Evolutionary conservation across 2,888 invertebrate genomes (phyloP).

Genomic region (Allygus modestus): DNA sequence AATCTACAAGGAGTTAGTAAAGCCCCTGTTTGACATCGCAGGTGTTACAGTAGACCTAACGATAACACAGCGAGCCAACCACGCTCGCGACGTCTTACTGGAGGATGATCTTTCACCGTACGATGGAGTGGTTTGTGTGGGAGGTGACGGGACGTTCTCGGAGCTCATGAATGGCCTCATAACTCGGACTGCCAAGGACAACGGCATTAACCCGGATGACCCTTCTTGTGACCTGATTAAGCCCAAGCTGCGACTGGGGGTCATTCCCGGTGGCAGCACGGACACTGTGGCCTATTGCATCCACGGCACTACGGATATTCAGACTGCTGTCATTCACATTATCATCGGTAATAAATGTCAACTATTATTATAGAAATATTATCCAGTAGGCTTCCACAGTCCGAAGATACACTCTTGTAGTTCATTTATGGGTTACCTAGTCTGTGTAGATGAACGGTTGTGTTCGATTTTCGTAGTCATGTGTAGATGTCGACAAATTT

Average conservation of each 20-base stretch:
- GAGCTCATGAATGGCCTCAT: slow-evolving; percentile 85
- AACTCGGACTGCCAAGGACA: slow-evolving; percentile 77
- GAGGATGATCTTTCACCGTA: slow-evolving; percentile 79
- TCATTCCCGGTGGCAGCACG: slow-evolving; percentile 86
- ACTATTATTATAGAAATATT: too few relatives aligned
- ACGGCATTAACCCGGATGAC: slow-evolving; percentile 77
- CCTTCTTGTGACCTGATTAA: slow-evolving; percentile 76
- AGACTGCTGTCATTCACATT: slow-evolving; percentile 89
- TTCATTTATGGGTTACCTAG: too few relatives aligned
- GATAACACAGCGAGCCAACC: slow-evolving; percentile 86
- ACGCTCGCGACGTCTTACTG: slow-evolving; percentile 84
- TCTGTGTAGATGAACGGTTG: too few relatives aligned
- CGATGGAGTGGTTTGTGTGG: slow-evolving; percentile 87
- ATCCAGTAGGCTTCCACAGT: too few relatives aligned
- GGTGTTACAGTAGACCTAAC: slow-evolving; percentile 82
- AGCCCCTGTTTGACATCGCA: slow-evolving; percentile 81
- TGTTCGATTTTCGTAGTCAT: too few relatives aligned
- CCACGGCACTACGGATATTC: slow-evolving; percentile 87
- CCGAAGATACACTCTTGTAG: too few relatives aligned
- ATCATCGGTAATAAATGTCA: slow-evolving; percentile 83
- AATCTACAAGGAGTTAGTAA: slow-evolving; percentile 86
- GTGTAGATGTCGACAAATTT: too few relatives aligned
- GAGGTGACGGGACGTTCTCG: slow-evolving; percentile 92
- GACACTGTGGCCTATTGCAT: slow-evolving; percentile 88
- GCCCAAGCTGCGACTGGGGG: slow-evolving; percentile 79